Evolutionary conservation across 1,140 invertebrate species (phyloP), one percentile per base, ranked within the genome.

Genomic region (Mercenaria mercenaria): DNA sequence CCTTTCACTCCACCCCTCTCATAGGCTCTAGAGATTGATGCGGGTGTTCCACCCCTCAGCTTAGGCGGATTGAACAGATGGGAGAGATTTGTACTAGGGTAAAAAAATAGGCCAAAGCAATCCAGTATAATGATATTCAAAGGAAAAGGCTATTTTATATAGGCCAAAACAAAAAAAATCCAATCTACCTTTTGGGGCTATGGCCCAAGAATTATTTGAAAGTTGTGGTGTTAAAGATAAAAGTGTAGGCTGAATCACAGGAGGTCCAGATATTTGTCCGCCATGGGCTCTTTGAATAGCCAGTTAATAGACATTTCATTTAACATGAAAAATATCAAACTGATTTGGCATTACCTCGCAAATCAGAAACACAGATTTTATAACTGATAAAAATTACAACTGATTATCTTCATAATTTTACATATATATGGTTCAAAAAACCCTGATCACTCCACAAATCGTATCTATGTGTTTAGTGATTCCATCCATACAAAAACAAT

Each of bases 401-500:
- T 20, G 20, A 23, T 37, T 34, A 72, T n/a, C 11, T 72, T 1
- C 11, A 67, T 32, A 82, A 43, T 11, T 82, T 67, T 67, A 82
- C 80, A 43, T 56, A n/a, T n/a, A n/a, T n/a, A 82, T 67, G 59
- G 80, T 41, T 64, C 52, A 15, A 82, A 82, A 47, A 18, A 34
- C 52, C 80, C 61, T 1, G 59, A 64, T n/a, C n/a, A n/a, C n/a
- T 41, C 6, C 80, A 26, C 56, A 37, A 32, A 64, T 67, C 32
- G n/a, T 64, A 26, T n/a, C n/a, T 41, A 20, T 34, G 10, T 34
- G 13, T 18, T 18, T 64, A 3, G 37, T 34, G 4, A 64, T 82
- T 26, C 80, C 80, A 8, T 64, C 34, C n/a, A n/a, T n/a, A n/a
- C n/a, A n/a, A n/a, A 11, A 10, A 10, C 64, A 13, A 82, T 4